phyloP scores from a whole-genome alignment of 2,113 vertebrate species.

The Vulpes lagopus region DNA sequence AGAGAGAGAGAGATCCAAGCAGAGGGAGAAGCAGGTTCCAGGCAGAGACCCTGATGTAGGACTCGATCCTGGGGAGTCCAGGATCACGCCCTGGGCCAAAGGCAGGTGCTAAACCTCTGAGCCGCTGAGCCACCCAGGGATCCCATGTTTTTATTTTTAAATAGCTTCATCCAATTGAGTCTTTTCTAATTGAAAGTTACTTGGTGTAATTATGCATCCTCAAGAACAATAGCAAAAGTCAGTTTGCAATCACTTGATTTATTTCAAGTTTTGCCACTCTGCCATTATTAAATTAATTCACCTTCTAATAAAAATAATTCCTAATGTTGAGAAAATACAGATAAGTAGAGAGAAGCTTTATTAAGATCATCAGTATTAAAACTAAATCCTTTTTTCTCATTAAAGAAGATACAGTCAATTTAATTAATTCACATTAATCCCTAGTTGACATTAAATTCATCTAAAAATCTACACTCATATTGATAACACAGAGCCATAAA shows the following conservation, averaged over 20 bases:
- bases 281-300: conserved; percentile 87
- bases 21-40: no score
- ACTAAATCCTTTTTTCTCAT: conserved; percentile 97
- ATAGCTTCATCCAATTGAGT: conserved; percentile 44
- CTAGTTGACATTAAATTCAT: conserved; percentile 95
- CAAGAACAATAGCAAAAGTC: conserved; percentile 74
- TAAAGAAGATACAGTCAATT: conserved; percentile 97
- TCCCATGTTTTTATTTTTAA: conserved; percentile 63
- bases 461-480: conserved; percentile 90
- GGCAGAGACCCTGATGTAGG: no score
- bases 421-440: conserved; percentile 99
- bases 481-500: conserved; percentile 86
- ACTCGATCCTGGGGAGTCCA: no score
- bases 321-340: conserved; percentile 93
- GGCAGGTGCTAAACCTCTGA: no score
- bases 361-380: conserved; percentile 96
- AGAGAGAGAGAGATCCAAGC: no score
- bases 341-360: conserved; percentile 93
- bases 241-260: conserved; percentile 76
- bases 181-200: conserved; percentile 62
- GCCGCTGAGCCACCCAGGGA: no score
- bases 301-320: conserved; percentile 93
- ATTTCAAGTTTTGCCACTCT: conserved; percentile 75
- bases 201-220: conserved; percentile 59
- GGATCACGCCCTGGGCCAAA: no score